A percentile compares a stretch with the other conserved stretches of the same genome.
Evolutionary conservation across 2,113 vertebrate genomes (phyloP).

Genomic region (Xyrauchen texanus): DNA sequence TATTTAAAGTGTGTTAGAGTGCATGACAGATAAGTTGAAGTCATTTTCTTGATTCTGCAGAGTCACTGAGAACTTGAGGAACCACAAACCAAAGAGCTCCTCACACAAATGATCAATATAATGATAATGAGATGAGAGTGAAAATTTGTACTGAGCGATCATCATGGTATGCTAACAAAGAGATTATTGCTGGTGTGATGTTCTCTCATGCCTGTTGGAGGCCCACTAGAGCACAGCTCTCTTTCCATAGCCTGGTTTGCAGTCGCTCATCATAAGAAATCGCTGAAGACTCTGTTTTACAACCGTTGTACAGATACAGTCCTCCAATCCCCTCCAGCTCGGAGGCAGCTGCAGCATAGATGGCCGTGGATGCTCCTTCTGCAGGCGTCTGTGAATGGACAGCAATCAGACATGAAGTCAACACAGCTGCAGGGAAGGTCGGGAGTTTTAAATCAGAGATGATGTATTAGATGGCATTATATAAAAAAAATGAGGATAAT

Average conservation of each 20-base stretch:
- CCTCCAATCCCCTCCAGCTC: slow-evolving; percentile 83
- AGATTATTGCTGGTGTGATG: background rate
- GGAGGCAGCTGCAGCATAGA: slow-evolving; percentile 75
- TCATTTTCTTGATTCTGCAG: background rate
- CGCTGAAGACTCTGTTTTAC: slow-evolving; percentile 72
- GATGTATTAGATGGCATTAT: background rate
- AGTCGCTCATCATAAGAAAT: slow-evolving; percentile 75
- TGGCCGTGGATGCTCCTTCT: slow-evolving; percentile 81
- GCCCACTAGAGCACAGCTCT: slow-evolving; percentile 80
- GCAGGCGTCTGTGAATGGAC: slow-evolving; percentile 77
- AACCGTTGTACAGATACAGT: slow-evolving; percentile 86
- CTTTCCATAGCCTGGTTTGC: slow-evolving; percentile 82
- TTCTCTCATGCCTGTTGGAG: slow-evolving; percentile 60
- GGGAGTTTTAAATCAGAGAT: slow-evolving; percentile 9
- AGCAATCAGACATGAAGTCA: background rate
- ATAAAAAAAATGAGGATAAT: background rate
- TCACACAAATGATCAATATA: background rate
- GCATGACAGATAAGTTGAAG: background rate
- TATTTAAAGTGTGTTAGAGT: background rate
- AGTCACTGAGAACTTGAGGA: background rate
- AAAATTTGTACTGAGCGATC: background rate
- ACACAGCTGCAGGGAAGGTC: too few species aligned
- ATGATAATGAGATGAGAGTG: background rate
- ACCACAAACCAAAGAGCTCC: background rate
- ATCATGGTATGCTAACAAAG: background rate